Percentiles rank a stretch among this genome's conserved stretches.
Evolutionary conservation across 2,797 vertebrate genomes (phyloP).

Genomic region (Craterocephalus amniculus): DNA sequence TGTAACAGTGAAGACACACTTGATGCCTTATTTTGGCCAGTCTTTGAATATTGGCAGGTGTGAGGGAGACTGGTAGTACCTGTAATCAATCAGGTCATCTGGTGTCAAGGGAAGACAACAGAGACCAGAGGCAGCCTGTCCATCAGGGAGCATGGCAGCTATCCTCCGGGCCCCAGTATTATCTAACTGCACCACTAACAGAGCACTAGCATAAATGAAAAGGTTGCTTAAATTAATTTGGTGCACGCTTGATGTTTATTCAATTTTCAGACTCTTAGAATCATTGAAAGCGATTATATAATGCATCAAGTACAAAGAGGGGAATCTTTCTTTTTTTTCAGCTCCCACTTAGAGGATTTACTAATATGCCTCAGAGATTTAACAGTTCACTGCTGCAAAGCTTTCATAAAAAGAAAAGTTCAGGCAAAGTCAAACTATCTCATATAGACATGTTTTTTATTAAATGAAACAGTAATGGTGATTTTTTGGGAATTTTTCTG

Average conservation of each 20-base stretch:
- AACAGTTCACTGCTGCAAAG: constrained; percentile 34
- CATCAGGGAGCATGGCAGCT: constrained; percentile 54
- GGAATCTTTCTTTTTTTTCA: constrained; percentile 42
- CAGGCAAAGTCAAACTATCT: constrained; percentile 13
- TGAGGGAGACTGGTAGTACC: constrained; percentile 75
- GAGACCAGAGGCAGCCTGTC: constrained; percentile 42
- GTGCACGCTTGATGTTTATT: constrained; percentile 67
- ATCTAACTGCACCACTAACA: constrained; percentile 43
- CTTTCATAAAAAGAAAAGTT: constrained; percentile 39
- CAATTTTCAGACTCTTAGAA: constrained; percentile 60
- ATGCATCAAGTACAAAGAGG: constrained; percentile 64
- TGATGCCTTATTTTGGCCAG: constrained; percentile 77
- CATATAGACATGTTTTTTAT: constrained; percentile 13
- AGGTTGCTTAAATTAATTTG: constrained; percentile 75
- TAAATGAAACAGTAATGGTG: background rate
- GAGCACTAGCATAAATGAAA: constrained; percentile 70
- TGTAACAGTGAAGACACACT: constrained; percentile 57
- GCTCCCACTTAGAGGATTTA: constrained; percentile 52
- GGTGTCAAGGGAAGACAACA: constrained; percentile 72
- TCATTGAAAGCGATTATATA: constrained; percentile 75
- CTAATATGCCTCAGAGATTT: constrained; percentile 59
- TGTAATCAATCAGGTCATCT: constrained; percentile 79
- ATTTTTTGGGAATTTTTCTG: background rate
- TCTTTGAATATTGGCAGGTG: constrained; percentile 74
- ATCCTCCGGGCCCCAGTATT: constrained; percentile 33